Conservation (phyloP, 2,888 invertebrate species). For the Entomobrya multifasciata region DNA sequence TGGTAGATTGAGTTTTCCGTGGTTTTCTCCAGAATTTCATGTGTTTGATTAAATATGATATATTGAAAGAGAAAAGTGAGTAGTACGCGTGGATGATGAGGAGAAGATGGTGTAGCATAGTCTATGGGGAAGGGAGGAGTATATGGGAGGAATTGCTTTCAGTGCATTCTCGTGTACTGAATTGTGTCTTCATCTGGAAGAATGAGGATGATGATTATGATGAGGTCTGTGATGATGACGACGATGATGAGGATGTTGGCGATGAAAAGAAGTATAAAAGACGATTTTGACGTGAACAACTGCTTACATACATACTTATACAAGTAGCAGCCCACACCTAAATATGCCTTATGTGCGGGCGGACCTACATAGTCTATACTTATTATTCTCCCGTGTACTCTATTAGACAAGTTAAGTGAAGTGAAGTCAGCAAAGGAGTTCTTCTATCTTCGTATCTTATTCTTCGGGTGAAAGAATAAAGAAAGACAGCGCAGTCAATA, state of each 20-base stretch:
- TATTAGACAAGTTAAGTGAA: constrained; percentile 68
- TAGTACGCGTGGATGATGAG: constrained; percentile 12
- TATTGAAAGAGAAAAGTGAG: constrained; percentile 15
- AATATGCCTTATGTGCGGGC: too few relatives aligned
- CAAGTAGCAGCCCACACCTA: too few relatives aligned
- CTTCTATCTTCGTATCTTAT: neutral
- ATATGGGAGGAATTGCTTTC: constrained; percentile 43
- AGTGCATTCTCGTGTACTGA: constrained; percentile 36
- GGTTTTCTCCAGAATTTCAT: constrained; percentile 35
- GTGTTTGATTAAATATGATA: constrained; percentile 48
- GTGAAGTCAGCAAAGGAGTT: constrained; percentile 60
- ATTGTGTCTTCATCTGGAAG: constrained; percentile 55
- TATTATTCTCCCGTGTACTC: neutral
- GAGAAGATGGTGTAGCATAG: neutral
- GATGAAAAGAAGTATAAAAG: constrained; percentile 49
- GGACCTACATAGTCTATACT: neutral
- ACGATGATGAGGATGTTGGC: constrained; percentile 35
- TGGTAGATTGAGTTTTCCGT: too few relatives aligned
- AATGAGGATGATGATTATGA: constrained; percentile 52
- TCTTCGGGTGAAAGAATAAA: too few relatives aligned
- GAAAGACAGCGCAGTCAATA: too few relatives aligned
- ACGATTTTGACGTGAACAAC: constrained; percentile 47
- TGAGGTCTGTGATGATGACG: constrained; percentile 36
- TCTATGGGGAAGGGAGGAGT: neutral
- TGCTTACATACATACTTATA: neutral